Conservation (phyloP, 2,888 invertebrate genomes). For the Chaetogeoica ovagalla region DNA sequence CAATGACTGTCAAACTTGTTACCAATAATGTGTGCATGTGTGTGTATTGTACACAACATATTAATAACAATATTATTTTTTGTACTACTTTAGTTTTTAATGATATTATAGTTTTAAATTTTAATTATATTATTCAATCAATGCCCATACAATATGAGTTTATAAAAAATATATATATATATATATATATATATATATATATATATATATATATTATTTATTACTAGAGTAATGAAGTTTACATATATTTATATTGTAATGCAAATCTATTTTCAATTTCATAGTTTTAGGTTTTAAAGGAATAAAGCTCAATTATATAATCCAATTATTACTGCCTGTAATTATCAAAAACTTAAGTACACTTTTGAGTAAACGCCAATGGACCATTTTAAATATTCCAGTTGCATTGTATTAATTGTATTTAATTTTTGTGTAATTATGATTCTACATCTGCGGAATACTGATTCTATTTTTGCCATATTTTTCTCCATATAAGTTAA, state of each 20-base stretch:
- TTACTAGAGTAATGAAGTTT: not conserved
- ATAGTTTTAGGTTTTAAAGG: conserved; percentile 23
- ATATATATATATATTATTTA: conserved; percentile 4
- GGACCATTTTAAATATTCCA: conserved; percentile 23
- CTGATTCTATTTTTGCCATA: not conserved
- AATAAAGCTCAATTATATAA: conserved; percentile 42
- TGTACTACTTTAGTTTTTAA: conserved; percentile 27
- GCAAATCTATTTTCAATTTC: conserved; percentile 26
- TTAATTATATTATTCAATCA: conserved; percentile 16
- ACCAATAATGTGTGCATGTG: conserved; percentile 45
- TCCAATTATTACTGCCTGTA: conserved; percentile 34
- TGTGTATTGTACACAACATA: not conserved
- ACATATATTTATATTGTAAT: conserved; percentile 8
- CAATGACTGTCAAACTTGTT: conserved; percentile 39
- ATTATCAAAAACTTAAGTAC: conserved; percentile 16
- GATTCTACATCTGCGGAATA: not conserved
- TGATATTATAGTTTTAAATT: not conserved
- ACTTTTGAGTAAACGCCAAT: conserved; percentile 18
- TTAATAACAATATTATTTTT: conserved; percentile 33
- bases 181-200: conserved; percentile 5
- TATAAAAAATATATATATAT: not conserved
- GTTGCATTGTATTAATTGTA: conserved; percentile 4
- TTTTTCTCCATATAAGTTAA: conserved; percentile 7
- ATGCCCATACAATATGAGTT: conserved; percentile 6
- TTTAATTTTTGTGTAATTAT: not conserved